phyloP scores from a whole-genome alignment of 2,888 invertebrate species.

The Agonopterix alstromeriana region DNA sequence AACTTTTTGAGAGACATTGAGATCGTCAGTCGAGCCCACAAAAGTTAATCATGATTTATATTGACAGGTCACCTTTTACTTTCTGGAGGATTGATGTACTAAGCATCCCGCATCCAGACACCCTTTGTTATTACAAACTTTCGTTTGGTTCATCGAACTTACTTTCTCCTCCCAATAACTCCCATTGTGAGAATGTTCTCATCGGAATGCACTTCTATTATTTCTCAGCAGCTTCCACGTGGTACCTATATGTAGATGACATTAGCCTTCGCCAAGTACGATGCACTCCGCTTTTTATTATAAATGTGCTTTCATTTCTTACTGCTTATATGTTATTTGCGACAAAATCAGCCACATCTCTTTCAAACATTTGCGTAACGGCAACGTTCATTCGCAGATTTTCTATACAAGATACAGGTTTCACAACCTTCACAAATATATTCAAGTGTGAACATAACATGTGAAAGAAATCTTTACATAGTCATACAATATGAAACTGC shows the following conservation, averaged over 20 bases:
- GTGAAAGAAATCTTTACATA: conserved; percentile 5
- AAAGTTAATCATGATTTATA: neutral
- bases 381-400: too few species aligned
- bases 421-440: too few species aligned
- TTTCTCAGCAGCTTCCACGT: conserved; percentile 46
- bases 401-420: too few species aligned
- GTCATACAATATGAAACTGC: conserved; percentile 1
- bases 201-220: conserved; percentile 66
- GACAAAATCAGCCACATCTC: too few species aligned
- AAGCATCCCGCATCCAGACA: conserved; percentile 31
- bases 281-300: conserved; percentile 3
- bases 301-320: too few species aligned
- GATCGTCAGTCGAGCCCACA: conserved; percentile 1
- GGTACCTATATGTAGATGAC: conserved; percentile 17
- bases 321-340: too few species aligned
- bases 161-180: conserved; percentile 59
- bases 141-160: conserved; percentile 74
- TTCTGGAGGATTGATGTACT: conserved; percentile 36
- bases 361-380: too few species aligned
- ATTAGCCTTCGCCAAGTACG: conserved; percentile 14
- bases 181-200: conserved; percentile 59
- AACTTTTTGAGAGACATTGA: neutral
- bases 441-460: neutral
- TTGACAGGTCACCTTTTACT: conserved; percentile 41
- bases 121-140: conserved; percentile 52